Conservation (phyloP, 1,140 invertebrate species). For the Euura saliciscinereae region DNA sequence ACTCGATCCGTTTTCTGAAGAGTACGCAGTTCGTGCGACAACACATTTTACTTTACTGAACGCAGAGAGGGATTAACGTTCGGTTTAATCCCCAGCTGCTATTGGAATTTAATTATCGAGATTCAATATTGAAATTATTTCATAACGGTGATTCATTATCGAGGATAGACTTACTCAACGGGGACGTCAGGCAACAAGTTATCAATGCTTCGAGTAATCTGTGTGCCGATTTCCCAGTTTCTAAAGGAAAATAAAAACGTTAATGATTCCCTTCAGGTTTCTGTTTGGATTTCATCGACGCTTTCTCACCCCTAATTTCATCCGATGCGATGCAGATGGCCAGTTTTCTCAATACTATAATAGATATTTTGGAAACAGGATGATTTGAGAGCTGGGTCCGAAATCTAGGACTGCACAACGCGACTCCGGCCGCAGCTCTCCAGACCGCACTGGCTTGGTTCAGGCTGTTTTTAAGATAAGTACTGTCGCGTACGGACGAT, state of each 20-base stretch:
- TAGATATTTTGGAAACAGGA: conserved; percentile 32
- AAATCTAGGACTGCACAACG: conserved; percentile 65
- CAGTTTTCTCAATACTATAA: conserved; percentile 42
- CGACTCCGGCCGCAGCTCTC: conserved; percentile 64
- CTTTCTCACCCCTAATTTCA: conserved; percentile 41
- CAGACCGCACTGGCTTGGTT: conserved; percentile 57
- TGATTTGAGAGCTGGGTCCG: conserved; percentile 54
- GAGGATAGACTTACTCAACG: conserved; percentile 48
- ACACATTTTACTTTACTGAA: conserved; percentile 38
- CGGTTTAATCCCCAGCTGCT: conserved; percentile 42
- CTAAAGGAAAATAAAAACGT: conserved; percentile 37
- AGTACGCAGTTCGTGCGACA: neutral
- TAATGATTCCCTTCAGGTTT: neutral
- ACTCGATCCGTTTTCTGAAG: too few species aligned
- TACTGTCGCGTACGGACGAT: neutral
- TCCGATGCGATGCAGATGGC: conserved; percentile 44
- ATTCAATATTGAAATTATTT: neutral
- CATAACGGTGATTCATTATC: neutral
- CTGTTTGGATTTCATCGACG: conserved; percentile 2
- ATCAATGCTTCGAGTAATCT: conserved; percentile 53
- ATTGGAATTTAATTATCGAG: conserved; percentile 17
- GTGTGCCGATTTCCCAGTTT: conserved; percentile 51
- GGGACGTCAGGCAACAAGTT: conserved; percentile 52
- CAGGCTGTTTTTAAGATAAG: conserved; percentile 32
- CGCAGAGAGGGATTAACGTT: conserved; percentile 16